phyloP scores from a whole-genome alignment of 2,797 vertebrate species.

The Mionectes olivaceus region DNA sequence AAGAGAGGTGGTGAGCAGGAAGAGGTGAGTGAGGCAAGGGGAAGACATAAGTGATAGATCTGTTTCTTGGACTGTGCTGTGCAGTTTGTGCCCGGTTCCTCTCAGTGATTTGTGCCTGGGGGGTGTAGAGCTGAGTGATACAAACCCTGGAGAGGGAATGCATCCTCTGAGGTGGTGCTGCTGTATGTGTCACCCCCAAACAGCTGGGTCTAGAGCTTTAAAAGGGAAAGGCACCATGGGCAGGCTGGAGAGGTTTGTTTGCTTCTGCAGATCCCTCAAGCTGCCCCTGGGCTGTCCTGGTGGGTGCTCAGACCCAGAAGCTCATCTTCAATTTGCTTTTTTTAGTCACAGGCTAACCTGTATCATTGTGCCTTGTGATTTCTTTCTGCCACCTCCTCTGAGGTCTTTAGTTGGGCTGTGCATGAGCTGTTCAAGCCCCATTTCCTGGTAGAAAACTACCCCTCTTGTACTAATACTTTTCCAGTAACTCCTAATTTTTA shows the following conservation, averaged over 20 bases:
- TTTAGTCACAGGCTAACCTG: neutral
- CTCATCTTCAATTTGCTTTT: neutral
- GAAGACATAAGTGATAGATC: accelerated
- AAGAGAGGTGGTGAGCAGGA: neutral
- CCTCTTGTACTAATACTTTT: neutral
- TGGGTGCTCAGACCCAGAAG: neutral
- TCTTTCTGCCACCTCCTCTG: neutral
- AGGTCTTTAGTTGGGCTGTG: neutral
- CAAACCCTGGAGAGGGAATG: neutral
- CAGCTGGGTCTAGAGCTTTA: neutral
- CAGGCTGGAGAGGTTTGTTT: neutral
- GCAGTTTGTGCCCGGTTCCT: neutral
- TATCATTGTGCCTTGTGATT: neutral
- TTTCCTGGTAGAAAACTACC: neutral
- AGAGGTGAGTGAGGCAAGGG: neutral
- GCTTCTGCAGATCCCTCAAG: neutral
- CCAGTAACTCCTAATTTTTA: neutral
- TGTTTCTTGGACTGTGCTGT: neutral
- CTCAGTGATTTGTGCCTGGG: accelerated
- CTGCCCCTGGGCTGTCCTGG: neutral
- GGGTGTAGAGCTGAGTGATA: neutral
- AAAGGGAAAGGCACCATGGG: neutral
- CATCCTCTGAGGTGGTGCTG: neutral
- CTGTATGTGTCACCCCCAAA: neutral
- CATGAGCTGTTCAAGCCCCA: neutral